phyloP scores from a whole-genome alignment of 35 echinoderm and acorn worm species.

The Lytechinus variegatus region DNA sequence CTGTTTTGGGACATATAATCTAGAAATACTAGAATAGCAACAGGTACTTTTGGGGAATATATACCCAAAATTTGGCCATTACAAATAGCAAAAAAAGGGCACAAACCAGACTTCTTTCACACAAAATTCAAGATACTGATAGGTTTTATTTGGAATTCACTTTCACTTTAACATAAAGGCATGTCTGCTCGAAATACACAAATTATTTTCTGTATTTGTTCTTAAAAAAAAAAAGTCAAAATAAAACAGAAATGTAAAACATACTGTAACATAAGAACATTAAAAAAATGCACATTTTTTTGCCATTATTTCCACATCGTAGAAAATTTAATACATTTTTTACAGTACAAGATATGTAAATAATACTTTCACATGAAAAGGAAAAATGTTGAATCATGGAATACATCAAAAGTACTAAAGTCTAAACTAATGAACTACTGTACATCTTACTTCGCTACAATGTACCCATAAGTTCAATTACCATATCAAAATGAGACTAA shows the following conservation, averaged over 20 bases:
- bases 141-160: constrained; percentile 13
- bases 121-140: neutral
- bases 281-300: neutral
- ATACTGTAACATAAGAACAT: neutral
- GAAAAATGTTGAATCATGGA: no score
- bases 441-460: no score
- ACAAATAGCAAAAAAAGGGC: no score
- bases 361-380: neutral
- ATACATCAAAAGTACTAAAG: no score
- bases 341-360: neutral
- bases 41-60: no score
- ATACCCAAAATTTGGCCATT: no score
- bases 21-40: no score
- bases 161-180: neutral
- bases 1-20: no score
- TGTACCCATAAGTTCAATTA: neutral
- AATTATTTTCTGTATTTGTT: neutral
- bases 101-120: no score
- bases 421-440: no score
- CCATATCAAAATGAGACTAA: neutral
- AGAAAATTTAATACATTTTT: neutral
- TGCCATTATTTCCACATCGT: neutral
- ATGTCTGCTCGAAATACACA: neutral
- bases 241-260: neutral
- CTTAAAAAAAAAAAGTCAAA: neutral